Conservation (phyloP, 2,888 invertebrate genomes). For the Dryobota labecula region DNA sequence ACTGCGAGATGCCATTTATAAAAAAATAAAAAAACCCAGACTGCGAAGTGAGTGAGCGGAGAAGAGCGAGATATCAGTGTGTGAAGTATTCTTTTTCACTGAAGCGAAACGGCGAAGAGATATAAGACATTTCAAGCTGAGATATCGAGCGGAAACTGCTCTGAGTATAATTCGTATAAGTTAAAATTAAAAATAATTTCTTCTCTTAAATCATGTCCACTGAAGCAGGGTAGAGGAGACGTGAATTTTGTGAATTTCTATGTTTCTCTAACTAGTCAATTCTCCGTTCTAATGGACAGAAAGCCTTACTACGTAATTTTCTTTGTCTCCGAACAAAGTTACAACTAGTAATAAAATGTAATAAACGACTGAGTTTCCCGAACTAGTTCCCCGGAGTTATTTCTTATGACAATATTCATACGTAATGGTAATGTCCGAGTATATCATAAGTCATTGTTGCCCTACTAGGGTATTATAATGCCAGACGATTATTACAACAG, state of each 20-base stretch:
- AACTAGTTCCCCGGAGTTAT: conserved; percentile 5
- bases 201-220: neutral
- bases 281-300: neutral
- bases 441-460: conserved; percentile 24
- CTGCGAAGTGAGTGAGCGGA: neutral
- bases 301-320: neutral
- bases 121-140: neutral
- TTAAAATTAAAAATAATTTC: neutral
- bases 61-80: neutral
- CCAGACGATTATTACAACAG: conserved; percentile 17
- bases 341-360: conserved; percentile 34
- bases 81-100: neutral
- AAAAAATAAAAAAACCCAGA: no score
- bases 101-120: neutral
- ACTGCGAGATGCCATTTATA: no score
- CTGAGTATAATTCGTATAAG: no score
- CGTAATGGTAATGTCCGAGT: conserved; percentile 26
- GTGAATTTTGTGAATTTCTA: neutral
- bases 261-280: neutral
- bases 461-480: conserved; percentile 8
- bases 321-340: conserved; percentile 24
- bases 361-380: conserved; percentile 22
- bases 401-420: conserved; percentile 9
- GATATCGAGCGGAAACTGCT: neutral
- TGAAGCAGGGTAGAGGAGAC: neutral